Conservation (phyloP, 2,113 vertebrate species). For the Chascanopsetta lugubris region DNA sequence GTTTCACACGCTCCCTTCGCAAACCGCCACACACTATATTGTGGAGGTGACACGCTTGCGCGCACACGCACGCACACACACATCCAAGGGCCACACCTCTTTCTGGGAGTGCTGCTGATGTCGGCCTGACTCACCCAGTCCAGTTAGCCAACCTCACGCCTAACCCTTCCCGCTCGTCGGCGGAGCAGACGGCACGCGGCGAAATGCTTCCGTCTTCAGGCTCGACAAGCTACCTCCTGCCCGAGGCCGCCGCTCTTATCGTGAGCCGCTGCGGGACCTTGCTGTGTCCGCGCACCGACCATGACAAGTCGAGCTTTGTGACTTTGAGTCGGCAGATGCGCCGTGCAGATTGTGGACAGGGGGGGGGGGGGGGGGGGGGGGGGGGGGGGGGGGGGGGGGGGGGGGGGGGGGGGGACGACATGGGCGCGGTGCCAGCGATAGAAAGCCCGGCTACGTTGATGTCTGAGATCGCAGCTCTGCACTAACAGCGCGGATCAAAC, state of each 20-base stretch:
- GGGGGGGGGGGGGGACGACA: slow-evolving; percentile 3
- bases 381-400: neutral
- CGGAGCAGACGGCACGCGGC: neutral
- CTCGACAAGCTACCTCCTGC: slow-evolving; percentile 16
- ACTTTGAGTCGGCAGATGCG: slow-evolving; percentile 58
- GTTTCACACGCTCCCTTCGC: slow-evolving; percentile 67
- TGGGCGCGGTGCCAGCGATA: slow-evolving; percentile 59
- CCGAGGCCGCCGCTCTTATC: slow-evolving; percentile 28
- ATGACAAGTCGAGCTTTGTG: slow-evolving; percentile 46
- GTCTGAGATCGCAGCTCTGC: slow-evolving; percentile 69
- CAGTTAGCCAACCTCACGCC: slow-evolving; percentile 25
- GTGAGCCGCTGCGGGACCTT: slow-evolving; percentile 19
- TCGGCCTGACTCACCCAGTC: slow-evolving; percentile 67
- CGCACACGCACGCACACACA: slow-evolving; percentile 3
- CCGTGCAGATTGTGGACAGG: slow-evolving; percentile 41
- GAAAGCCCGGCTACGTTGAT: slow-evolving; percentile 59
- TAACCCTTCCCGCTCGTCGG: slow-evolving; percentile 9
- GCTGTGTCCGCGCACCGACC: slow-evolving; percentile 18
- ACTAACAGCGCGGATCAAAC: slow-evolving; percentile 57
- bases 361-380: neutral
- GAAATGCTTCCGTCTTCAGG: neutral
- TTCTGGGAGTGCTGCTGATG: slow-evolving; percentile 61
- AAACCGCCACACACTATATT: slow-evolving; percentile 55
- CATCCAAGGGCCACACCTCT: slow-evolving; percentile 57
- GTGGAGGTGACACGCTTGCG: slow-evolving; percentile 49